A percentile compares a stretch with the other conserved stretches of the same genome.
phyloP scores from a whole-genome alignment of 1,140 invertebrate genomes.

The Steinernema khuongi region DNA sequence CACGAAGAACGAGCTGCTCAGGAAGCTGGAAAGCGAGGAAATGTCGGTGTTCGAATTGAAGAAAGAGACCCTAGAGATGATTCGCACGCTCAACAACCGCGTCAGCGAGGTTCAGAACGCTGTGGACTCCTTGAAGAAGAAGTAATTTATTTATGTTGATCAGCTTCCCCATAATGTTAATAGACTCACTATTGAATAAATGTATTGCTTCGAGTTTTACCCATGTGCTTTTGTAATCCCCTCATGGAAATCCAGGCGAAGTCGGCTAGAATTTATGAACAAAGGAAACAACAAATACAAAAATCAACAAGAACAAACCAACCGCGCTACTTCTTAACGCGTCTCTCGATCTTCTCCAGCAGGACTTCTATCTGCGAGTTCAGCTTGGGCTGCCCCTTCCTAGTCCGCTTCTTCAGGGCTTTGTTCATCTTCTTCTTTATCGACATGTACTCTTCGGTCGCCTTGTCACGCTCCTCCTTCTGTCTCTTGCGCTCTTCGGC shows the following conservation, averaged over 20 bases:
- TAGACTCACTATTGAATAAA: too few relatives aligned
- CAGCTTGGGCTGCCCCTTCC: constrained; percentile 42
- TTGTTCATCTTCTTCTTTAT: constrained; percentile 39
- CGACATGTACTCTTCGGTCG: constrained; percentile 33
- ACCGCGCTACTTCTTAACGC: constrained; percentile 13
- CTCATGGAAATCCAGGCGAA: too few relatives aligned
- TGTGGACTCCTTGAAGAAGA: background rate
- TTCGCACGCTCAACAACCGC: background rate
- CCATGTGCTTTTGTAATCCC: too few relatives aligned
- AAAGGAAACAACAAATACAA: background rate
- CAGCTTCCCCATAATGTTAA: too few relatives aligned
- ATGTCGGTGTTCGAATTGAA: background rate
- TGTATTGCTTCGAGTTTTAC: too few relatives aligned
- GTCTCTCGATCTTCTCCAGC: constrained; percentile 39
- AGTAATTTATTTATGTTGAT: background rate
- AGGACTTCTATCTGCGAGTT: constrained; percentile 42
- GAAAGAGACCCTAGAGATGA: background rate
- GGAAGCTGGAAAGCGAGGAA: background rate
- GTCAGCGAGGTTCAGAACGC: background rate
- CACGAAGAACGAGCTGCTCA: background rate
- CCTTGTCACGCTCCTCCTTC: constrained; percentile 10
- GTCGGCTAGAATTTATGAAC: too few relatives aligned
- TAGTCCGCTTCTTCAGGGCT: constrained; percentile 35
- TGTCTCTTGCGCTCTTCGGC: constrained; percentile 32
- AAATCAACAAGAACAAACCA: constrained; percentile 12